A percentile compares a stretch with the other conserved stretches of the same genome.
phyloP scores from a whole-genome alignment of 2,113 vertebrate species.

The Oryctolagus cuniculus region mOryCun1.1 NC_091451.1:41822001-41822500 shows the following conservation, averaged over 20 bases:
- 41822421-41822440: rapidly evolving
- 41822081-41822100: not conserved
- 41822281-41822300: not conserved
- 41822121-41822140: slow-evolving; percentile 30
- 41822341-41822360: not conserved
- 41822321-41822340: not conserved
- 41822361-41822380: rapidly evolving
- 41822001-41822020: too few relatives aligned
- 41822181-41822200: not conserved
- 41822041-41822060: not conserved
- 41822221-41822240: not conserved
- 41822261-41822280: not conserved
- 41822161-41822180: not conserved
- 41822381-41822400: not conserved
- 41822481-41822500: rapidly evolving
- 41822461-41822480: not conserved
- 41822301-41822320: not conserved
- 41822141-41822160: not conserved
- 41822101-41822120: slow-evolving; percentile 22
- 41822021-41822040: too few relatives aligned
- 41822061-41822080: not conserved
- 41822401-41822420: not conserved
- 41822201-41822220: not conserved
- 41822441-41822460: not conserved
- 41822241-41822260: not conserved